A percentile compares a stretch with the other conserved stretches of the same genome.
Conservation (phyloP, 2,888 invertebrate genomes). For the Dicyrtoma fusca region DNA sequence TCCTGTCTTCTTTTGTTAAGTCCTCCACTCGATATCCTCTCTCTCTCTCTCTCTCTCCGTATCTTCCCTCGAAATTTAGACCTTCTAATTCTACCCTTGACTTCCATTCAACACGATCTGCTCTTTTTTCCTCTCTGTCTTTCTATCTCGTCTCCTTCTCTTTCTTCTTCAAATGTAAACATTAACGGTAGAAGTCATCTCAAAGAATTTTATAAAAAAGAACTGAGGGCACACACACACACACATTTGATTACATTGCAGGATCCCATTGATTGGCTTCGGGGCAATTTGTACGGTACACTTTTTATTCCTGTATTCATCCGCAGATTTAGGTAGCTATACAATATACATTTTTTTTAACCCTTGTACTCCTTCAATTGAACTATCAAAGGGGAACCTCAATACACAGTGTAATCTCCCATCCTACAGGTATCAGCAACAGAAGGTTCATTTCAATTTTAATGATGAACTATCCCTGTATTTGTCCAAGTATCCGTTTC, state of each 20-base stretch:
- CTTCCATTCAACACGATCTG: not conserved
- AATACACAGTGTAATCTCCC: not conserved
- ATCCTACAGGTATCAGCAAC: not conserved
- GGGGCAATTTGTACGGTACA: no score
- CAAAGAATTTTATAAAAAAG: no score
- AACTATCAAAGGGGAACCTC: not conserved
- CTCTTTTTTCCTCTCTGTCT: not conserved
- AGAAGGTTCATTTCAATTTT: not conserved
- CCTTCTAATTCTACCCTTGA: constrained; percentile 22
- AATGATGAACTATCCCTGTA: no score
- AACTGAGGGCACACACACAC: no score
- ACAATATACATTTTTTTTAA: constrained; percentile 5
- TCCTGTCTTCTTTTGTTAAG: constrained; percentile 43
- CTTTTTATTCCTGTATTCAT: constrained; percentile 5
- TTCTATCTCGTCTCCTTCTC: not conserved
- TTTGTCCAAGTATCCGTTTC: no score
- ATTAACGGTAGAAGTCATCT: no score
- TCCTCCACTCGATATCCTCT: constrained; percentile 11
- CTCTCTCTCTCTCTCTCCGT: not conserved
- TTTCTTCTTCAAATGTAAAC: not conserved
- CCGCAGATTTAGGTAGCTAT: not conserved
- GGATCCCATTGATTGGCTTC: no score
- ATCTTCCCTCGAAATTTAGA: not conserved
- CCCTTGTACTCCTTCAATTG: constrained; percentile 13
- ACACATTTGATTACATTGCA: no score